phyloP scores from a whole-genome alignment of 1,140 invertebrate genomes.

The Cydia fagiglandana region DNA sequence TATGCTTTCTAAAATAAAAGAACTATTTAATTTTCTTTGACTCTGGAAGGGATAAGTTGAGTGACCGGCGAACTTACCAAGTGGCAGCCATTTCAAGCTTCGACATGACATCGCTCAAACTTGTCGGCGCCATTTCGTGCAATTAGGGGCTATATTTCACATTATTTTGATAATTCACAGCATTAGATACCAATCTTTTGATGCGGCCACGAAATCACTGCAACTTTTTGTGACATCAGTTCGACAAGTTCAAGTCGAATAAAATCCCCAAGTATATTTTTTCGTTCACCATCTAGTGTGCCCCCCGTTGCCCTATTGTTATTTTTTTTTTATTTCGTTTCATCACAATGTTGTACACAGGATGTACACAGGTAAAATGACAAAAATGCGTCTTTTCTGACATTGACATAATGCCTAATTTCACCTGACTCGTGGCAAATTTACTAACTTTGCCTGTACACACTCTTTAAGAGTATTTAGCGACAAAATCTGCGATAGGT shows the following conservation, averaged over 20 bases:
- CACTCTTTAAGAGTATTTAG: slow-evolving; percentile 22
- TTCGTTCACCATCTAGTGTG: slow-evolving; percentile 6
- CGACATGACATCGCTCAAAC: slow-evolving; percentile 17
- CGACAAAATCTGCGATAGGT: not conserved
- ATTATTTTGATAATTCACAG: not conserved
- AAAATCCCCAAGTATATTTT: not conserved
- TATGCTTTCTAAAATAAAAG: slow-evolving; percentile 50
- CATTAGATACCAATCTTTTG: not conserved
- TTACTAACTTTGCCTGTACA: not conserved
- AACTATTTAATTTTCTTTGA: slow-evolving; percentile 40
- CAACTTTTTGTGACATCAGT: not conserved
- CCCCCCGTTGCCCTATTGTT: slow-evolving; percentile 6
- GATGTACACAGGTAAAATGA: not conserved
- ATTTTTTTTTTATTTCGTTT: slow-evolving; percentile 18
- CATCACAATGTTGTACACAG: slow-evolving; percentile 2
- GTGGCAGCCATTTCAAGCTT: slow-evolving; percentile 23
- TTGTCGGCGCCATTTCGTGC: slow-evolving; percentile 13
- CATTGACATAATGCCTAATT: not conserved
- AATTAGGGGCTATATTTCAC: not conserved
- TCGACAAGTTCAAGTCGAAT: not conserved
- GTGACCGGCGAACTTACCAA: slow-evolving; percentile 39
- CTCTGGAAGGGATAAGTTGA: slow-evolving; percentile 50
- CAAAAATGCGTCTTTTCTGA: not conserved
- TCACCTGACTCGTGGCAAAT: not conserved
- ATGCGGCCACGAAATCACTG: not conserved